Percentiles rank a stretch among this genome's conserved stretches.
phyloP scores from a whole-genome alignment of 2,113 vertebrate genomes.

The Trichomycterus rosablanca region DNA sequence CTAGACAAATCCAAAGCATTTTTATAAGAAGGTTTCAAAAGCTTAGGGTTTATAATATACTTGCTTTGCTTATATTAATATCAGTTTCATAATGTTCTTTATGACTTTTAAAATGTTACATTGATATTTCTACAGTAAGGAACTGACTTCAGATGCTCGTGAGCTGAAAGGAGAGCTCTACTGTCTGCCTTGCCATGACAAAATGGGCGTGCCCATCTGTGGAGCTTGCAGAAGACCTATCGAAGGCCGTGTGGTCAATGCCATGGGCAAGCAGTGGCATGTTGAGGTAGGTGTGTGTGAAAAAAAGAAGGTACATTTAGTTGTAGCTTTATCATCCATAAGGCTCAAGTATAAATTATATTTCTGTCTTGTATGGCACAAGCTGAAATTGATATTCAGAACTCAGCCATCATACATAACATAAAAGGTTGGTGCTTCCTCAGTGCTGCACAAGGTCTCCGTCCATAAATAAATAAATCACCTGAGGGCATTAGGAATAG shows the following conservation, averaged over 20 bases:
- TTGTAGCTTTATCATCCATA: neutral
- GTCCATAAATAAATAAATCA: too few species aligned
- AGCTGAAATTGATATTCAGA: too few species aligned
- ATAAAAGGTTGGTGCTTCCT: too few species aligned
- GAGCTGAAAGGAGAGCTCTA: slow-evolving; percentile 96
- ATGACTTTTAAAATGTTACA: too few species aligned
- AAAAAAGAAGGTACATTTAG: neutral
- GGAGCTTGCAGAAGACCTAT: slow-evolving; percentile 95
- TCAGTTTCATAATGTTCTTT: too few species aligned
- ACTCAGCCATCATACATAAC: too few species aligned
- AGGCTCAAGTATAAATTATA: neutral
- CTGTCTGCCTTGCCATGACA: slow-evolving; percentile 96
- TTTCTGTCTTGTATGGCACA: neutral
- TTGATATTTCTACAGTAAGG: slow-evolving; percentile 76
- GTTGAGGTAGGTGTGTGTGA: slow-evolving; percentile 79
- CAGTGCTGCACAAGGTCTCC: too few species aligned
- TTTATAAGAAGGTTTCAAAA: too few species aligned
- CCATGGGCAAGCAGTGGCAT: slow-evolving; percentile 99
- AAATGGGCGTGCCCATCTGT: slow-evolving; percentile 98
- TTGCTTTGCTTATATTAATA: too few species aligned
- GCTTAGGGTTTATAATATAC: too few species aligned
- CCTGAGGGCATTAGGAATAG: too few species aligned
- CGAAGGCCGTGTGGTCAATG: slow-evolving; percentile 95
- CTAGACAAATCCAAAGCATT: too few species aligned
- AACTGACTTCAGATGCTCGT: slow-evolving; percentile 91